Base-by-base conservation (phyloP, 1,140 invertebrate genomes). In the Tetramorium parvispinum region DNA sequence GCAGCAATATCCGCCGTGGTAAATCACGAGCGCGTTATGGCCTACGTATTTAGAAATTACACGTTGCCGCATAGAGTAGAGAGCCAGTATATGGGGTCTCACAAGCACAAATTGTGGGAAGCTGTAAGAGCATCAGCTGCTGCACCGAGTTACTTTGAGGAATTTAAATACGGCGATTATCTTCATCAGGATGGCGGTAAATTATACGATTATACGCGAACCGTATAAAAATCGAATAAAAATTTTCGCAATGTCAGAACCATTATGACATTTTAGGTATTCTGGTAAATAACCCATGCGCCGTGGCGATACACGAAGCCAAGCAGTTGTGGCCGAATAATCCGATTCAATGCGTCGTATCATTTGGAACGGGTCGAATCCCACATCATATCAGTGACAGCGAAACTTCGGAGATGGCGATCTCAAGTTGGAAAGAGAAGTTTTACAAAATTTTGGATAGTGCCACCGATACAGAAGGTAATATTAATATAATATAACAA, bases 41-140 rank as follows among this genome's bases (percentile, higher is more conserved):
- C 98, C n/a, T 99, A 97, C 94, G 95, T 99, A 55, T 99, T 99
- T 95, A 96, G 98, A 88, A 99, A 98, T 93, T 99, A 99, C 94
- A 97, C 97, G 75, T 96, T 97, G 81, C 98, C 98, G 13, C 96
- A 97, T 89, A 96, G 96, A 63, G 95, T 97, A 6, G 96, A 97
- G 79, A 97, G 97, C 73, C 97, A 97, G 85, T 99, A 98, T 93
- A 96, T 96, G 66, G 98, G 99, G 46, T 97, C 96, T 37, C 96
- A 96, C 87, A 96, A 96, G 65, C 96, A 98, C 87, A 95, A 96
- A 90, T 93, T 99, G 18, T 99, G 98, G 98, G 97, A 99, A 96
- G 98, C 98, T 13, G 97, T 98, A 4, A 95, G 98, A 92, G 98
- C 98, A 11, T 99, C 98, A 10, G 98, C 98, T 57, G 98, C 98